These are phyloP conservation scores for Tyrannus savana DNA, from an alignment of 2,113 vertebrate genomes.

Conservation along the genomic window DNA sequence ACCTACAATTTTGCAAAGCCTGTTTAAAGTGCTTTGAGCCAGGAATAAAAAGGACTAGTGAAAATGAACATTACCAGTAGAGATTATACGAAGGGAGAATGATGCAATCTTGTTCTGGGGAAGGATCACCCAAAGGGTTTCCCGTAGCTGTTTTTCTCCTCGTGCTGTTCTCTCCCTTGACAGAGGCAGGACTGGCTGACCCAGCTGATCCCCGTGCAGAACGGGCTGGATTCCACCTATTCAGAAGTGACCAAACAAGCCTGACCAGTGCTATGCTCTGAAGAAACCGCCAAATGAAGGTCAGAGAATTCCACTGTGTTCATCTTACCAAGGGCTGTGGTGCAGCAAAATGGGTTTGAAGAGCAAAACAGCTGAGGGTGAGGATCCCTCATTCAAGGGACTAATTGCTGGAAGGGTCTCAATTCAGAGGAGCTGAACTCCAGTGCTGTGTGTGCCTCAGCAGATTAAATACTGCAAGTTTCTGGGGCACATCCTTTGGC, in stretches of 20 bases:
- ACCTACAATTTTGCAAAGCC: background rate
- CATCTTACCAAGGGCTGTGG: background rate
- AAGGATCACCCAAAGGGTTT: background rate
- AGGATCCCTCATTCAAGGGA: fast-evolving
- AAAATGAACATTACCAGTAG: background rate
- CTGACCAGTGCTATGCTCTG: background rate
- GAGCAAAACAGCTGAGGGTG: background rate
- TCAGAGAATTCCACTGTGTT: background rate
- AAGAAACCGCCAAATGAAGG: background rate
- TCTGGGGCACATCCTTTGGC: background rate
- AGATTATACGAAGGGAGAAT: background rate
- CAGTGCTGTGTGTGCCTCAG: fast-evolving
- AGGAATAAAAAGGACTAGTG: background rate
- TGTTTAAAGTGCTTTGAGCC: background rate
- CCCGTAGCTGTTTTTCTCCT: background rate
- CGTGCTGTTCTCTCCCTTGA: fast-evolving
- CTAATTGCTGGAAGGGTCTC: fast-evolving
- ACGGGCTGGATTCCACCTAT: background rate
- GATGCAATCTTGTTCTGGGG: background rate
- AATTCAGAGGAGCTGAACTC: background rate
- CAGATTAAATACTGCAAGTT: background rate
- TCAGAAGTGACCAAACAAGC: constrained; percentile 24
- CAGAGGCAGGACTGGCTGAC: background rate
- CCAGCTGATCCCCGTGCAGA: background rate
- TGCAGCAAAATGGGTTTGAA: background rate